These are phyloP conservation scores for Heterodera filipjevi DNA, from an alignment of 2,888 invertebrate species.

Conservation along the genomic window DNA sequence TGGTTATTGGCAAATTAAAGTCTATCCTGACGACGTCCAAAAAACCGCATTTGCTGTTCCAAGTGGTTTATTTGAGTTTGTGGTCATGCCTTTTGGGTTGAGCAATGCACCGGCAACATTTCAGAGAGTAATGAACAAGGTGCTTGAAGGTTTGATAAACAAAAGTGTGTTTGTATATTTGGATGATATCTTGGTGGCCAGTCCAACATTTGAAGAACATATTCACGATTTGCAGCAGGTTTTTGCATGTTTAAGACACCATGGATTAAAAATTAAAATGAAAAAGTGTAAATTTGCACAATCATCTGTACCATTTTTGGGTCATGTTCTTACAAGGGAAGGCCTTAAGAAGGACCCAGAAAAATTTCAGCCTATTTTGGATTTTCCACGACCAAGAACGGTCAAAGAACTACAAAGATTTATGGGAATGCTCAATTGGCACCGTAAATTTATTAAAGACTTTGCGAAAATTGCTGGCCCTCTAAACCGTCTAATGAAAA, in stretches of 20 bases:
- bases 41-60: conserved; percentile 5
- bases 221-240: neutral
- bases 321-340: conserved; percentile 1
- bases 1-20: conserved; percentile 18
- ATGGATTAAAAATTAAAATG: conserved; percentile 13
- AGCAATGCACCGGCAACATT: conserved; percentile 1
- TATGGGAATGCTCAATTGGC: conserved; percentile 18
- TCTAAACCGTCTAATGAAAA: neutral
- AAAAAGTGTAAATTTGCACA: conserved; percentile 17
- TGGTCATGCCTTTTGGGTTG: conserved; percentile 18
- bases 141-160: neutral
- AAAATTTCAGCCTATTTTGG: neutral
- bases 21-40: neutral
- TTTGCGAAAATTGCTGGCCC: conserved; percentile 14
- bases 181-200: neutral
- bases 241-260: neutral
- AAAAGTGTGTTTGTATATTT: neutral
- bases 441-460: conserved; percentile 20
- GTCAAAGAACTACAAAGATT: conserved; percentile 17
- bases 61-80: conserved; percentile 11
- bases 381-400: neutral
- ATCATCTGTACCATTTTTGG: neutral
- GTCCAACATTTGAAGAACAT: conserved; percentile 18
- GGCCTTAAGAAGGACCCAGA: neutral
- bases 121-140: conserved; percentile 3